Evolutionary conservation across 2,888 invertebrate genomes (phyloP).

Genomic region (Phengaris arion): DNA sequence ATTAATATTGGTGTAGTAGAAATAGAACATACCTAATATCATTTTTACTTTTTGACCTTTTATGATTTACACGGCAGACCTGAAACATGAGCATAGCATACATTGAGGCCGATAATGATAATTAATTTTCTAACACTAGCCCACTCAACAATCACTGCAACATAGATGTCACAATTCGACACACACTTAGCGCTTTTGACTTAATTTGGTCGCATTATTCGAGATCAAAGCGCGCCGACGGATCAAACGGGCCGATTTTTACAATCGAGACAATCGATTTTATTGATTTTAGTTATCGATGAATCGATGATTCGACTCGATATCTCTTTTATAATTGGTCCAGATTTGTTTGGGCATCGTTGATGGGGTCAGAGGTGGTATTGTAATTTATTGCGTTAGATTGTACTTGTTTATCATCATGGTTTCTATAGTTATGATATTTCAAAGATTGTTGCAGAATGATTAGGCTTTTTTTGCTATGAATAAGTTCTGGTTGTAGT

Average conservation of each 20-base stretch:
- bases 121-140: not conserved
- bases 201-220: slow-evolving; percentile 77
- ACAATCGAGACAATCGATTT: slow-evolving; percentile 57
- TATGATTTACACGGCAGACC: too few relatives aligned
- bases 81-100: too few relatives aligned
- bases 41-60: too few relatives aligned
- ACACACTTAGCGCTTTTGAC: slow-evolving; percentile 74
- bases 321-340: slow-evolving; percentile 71
- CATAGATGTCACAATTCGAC: slow-evolving; percentile 77
- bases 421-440: not conserved
- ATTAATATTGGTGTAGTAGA: too few relatives aligned
- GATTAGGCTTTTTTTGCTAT: not conserved
- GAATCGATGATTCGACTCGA: slow-evolving; percentile 60
- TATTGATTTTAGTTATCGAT: slow-evolving; percentile 76
- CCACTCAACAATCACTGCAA: slow-evolving; percentile 53
- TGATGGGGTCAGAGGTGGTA: slow-evolving; percentile 24
- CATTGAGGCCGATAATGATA: not conserved
- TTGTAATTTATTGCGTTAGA: slow-evolving; percentile 32
- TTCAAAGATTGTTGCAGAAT: slow-evolving; percentile 8
- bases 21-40: too few relatives aligned
- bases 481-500: not conserved
- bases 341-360: slow-evolving; percentile 51
- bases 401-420: not conserved
- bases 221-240: slow-evolving; percentile 68
- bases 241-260: slow-evolving; percentile 63